Evolutionary conservation across 2,888 invertebrate species (phyloP).

Genomic region (Phyllotreta cruciferae): DNA sequence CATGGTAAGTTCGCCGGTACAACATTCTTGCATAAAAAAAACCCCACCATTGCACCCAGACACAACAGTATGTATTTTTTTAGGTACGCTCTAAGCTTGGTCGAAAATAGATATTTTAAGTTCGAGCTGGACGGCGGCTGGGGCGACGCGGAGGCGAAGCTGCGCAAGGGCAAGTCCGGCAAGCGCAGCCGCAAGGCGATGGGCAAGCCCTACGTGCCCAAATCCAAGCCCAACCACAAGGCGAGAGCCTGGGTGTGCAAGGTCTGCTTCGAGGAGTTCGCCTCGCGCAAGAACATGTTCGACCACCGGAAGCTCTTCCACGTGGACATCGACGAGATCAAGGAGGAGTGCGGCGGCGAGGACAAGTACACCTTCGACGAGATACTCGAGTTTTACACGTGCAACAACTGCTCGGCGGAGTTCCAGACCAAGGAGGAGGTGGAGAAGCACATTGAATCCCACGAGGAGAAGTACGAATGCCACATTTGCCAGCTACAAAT

Average conservation of each 20-base stretch:
- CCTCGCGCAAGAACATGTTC: slow-evolving; percentile 43
- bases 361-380: slow-evolving; percentile 37
- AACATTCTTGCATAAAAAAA: slow-evolving; percentile 2
- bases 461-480: slow-evolving; percentile 55
- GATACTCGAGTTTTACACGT: slow-evolving; percentile 47
- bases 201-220: slow-evolving; percentile 34
- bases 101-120: slow-evolving; percentile 7
- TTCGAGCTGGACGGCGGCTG: slow-evolving; percentile 11
- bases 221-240: slow-evolving; percentile 44
- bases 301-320: slow-evolving; percentile 45
- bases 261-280: slow-evolving; percentile 45
- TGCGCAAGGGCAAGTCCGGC: too few relatives aligned
- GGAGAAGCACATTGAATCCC: slow-evolving; percentile 46
- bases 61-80: slow-evolving; percentile 27
- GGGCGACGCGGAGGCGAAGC: neutral
- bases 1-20: slow-evolving; percentile 4
- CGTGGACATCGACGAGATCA: slow-evolving; percentile 35
- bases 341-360: slow-evolving; percentile 31
- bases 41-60: slow-evolving; percentile 8
- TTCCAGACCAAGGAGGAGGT: slow-evolving; percentile 47
- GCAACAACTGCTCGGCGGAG: slow-evolving; percentile 49
- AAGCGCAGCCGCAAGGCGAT: too few relatives aligned
- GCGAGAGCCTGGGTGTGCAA: slow-evolving; percentile 47
- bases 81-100: slow-evolving; percentile 8
- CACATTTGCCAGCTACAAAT: slow-evolving; percentile 48